Base-by-base conservation (phyloP, 2,113 vertebrate species). In the Seriola quinqueradiata region DNA sequence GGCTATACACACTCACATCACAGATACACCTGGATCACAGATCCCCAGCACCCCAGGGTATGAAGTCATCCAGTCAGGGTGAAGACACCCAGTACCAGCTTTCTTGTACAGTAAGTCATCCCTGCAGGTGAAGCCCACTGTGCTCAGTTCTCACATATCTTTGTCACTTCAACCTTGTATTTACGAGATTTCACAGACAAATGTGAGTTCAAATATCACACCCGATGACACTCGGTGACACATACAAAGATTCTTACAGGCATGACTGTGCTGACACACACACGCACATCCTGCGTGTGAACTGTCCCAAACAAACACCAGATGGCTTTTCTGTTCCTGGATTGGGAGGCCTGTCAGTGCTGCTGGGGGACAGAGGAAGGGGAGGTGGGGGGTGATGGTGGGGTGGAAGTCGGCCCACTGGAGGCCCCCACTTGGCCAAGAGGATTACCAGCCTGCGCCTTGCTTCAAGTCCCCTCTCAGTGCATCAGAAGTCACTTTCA, bases 281-380 rank as follows among this genome's bases (percentile, higher is more conserved):
- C 70, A 82, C 36, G 61, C 69, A 55, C 85, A 88, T 85, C 81
- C 89, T 92, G 90, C 86, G 83, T 90, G 79, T 57, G 77, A 91
- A 90, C 83, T 90, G 87, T 92, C 91, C 92, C 91, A 93, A 93
- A 93, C 92, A 95, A 95, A 95, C 93, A 95, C 94, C 95, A 95
- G 95, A 95, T 95, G 95, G 95, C 92, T 90, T 87, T 89, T 89
- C 90, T 89, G 87, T 89, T 93, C 86, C 90, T 92, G 94, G 90
- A 94, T 79, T 87, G 92, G 89, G 92, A 90, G 90, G 90, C 89
- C 89, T 93, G 93, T 92, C 86, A 87, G 83, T 84, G 59, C 86
- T 91, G 83, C 87, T 61, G 66, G 89, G 82, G 82, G 77, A 82
- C 36, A 44, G 77, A 75, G 79, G 40, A 46, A 17, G 82, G 85